Conservation (phyloP, 2,113 vertebrate genomes). For the Monarcha castaneiventris region DNA sequence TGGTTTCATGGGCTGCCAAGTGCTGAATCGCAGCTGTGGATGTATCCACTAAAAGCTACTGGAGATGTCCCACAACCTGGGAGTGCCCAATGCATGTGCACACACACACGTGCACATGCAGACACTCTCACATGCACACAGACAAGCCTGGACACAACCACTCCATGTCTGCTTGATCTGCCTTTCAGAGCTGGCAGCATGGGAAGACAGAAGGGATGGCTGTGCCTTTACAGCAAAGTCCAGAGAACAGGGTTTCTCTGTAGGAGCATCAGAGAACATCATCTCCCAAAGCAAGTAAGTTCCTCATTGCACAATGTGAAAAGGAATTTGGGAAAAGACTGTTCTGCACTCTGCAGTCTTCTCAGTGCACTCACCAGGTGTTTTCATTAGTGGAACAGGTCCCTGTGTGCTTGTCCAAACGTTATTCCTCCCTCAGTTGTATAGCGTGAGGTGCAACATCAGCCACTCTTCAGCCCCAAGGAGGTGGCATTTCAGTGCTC, state of each 20-base stretch:
- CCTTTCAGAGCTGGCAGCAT: neutral
- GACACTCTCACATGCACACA: neutral
- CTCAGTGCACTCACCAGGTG: neutral
- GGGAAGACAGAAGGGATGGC: neutral
- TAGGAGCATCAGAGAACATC: neutral
- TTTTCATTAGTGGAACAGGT: neutral
- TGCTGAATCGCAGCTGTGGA: neutral
- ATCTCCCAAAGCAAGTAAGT: neutral
- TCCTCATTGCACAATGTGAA: accelerated
- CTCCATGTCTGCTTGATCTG: too few relatives aligned
- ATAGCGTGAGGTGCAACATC: accelerated
- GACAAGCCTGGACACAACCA: neutral
- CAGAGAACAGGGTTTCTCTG: neutral
- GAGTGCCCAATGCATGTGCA: accelerated
- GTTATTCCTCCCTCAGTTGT: neutral
- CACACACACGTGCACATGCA: neutral
- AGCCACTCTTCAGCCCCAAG: neutral
- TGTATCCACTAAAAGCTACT: neutral
- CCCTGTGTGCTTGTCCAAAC: neutral
- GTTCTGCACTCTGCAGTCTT: neutral
- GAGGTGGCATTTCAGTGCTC: neutral
- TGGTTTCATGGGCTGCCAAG: neutral
- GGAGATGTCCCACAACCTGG: neutral
- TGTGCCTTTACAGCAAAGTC: neutral
- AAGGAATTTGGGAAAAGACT: neutral